Evolutionary conservation across 2,888 invertebrate genomes (phyloP).

Genomic region (Protonemura montana): DNA sequence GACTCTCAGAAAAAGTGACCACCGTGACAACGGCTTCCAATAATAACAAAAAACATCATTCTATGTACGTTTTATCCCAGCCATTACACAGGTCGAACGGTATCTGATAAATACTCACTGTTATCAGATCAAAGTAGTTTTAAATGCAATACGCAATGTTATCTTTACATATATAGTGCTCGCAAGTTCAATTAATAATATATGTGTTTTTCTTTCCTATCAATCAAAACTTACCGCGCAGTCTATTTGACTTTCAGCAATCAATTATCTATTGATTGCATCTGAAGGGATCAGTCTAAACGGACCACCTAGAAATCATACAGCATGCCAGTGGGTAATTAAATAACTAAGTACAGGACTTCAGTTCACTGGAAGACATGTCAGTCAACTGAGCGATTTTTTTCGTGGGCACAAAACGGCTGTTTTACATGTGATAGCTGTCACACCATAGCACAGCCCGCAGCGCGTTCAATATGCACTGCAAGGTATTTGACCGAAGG

Average conservation of each 20-base stretch:
- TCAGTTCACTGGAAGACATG: background rate
- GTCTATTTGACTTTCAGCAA: slow-evolving; percentile 20
- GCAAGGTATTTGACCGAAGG: too few species aligned
- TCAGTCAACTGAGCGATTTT: background rate
- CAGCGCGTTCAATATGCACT: too few species aligned
- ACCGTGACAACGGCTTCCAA: background rate
- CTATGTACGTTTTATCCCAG: background rate
- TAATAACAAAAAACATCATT: background rate
- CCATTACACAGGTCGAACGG: background rate
- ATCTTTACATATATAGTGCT: background rate
- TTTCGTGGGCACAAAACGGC: background rate
- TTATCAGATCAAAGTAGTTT: background rate
- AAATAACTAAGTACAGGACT: background rate
- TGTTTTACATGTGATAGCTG: too few species aligned
- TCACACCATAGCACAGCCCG: too few species aligned
- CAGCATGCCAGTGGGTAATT: background rate
- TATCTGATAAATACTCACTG: background rate
- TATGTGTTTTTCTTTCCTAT: slow-evolving; percentile 30
- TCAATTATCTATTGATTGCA: slow-evolving; percentile 31
- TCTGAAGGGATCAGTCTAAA: background rate
- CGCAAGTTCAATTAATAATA: slow-evolving; percentile 24
- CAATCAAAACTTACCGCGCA: slow-evolving; percentile 25
- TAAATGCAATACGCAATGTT: background rate
- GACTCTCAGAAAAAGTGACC: background rate
- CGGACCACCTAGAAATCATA: slow-evolving; percentile 24